phyloP scores from a whole-genome alignment of 1,140 invertebrate genomes.

The Semibalanus balanoides region DNA sequence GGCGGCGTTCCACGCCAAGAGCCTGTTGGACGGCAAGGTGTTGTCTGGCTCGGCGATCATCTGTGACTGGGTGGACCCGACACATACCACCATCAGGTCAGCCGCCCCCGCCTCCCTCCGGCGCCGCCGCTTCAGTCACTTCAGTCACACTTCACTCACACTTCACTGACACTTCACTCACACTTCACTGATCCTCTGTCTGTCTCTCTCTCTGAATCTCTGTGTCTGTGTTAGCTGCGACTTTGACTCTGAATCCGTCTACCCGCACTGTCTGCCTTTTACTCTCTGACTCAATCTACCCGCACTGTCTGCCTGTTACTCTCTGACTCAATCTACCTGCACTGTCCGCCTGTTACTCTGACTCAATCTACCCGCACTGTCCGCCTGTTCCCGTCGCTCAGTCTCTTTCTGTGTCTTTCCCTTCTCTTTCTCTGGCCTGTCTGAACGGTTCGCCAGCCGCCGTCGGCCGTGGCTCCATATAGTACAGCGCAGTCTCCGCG shows the following conservation, averaged over 20 bases:
- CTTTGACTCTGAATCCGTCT: not conserved
- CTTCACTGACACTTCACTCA: not conserved
- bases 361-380: not conserved
- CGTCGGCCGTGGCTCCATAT: too few species aligned
- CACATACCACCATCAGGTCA: conserved; percentile 30
- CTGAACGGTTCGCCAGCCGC: too few species aligned
- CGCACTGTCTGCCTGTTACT: not conserved
- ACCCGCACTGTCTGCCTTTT: too few species aligned
- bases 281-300: too few species aligned
- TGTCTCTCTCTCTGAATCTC: not conserved
- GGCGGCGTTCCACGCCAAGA: conserved; percentile 34
- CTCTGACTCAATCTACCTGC: too few species aligned
- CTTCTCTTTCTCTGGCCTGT: not conserved
- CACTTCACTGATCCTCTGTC: not conserved
- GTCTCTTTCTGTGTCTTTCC: not conserved
- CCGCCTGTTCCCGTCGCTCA: too few species aligned
- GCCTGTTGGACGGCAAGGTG: conserved; percentile 34
- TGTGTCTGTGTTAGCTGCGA: not conserved
- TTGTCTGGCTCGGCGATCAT: conserved; percentile 31
- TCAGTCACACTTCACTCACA: not conserved
- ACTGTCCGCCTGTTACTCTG: too few species aligned
- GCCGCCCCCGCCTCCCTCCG: too few species aligned
- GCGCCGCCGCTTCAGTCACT: too few species aligned
- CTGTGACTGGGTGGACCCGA: conserved; percentile 40
- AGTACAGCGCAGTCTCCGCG: too few species aligned